A percentile compares a stretch with the other conserved stretches of the same genome.
These are phyloP conservation scores for Anarsia innoxiella DNA, from an alignment of 2,888 invertebrate species.

Conservation along the genomic window DNA sequence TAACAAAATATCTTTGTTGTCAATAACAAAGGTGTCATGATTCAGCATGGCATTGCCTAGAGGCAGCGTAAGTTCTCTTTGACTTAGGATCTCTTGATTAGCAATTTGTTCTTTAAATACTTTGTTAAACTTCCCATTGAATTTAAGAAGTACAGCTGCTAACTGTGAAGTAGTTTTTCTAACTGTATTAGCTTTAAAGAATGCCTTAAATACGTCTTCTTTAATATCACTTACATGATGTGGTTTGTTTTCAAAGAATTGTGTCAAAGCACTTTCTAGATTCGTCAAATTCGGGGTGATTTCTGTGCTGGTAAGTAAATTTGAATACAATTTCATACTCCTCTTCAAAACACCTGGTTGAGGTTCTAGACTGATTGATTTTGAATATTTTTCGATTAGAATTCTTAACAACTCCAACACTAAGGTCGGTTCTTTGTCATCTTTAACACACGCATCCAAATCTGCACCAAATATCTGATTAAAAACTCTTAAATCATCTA, in stretches of 20 bases:
- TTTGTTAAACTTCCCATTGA: slow-evolving; percentile 60
- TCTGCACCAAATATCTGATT: slow-evolving; percentile 49
- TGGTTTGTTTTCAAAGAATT: slow-evolving; percentile 77
- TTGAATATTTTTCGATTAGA: slow-evolving; percentile 62
- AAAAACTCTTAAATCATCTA: slow-evolving; percentile 60
- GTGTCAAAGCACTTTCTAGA: slow-evolving; percentile 71
- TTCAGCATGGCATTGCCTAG: slow-evolving; percentile 67
- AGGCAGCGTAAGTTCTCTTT: slow-evolving; percentile 79
- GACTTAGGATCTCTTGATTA: slow-evolving; percentile 62
- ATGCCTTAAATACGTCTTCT: slow-evolving; percentile 67
- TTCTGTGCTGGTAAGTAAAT: slow-evolving; percentile 53
- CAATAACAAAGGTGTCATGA: slow-evolving; percentile 48
- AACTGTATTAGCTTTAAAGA: slow-evolving; percentile 66
- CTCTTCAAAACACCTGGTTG: slow-evolving; percentile 48
- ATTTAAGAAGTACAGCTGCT: slow-evolving; percentile 73
- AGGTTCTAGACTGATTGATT: slow-evolving; percentile 37
- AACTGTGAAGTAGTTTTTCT: slow-evolving; percentile 76
- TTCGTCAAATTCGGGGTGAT: slow-evolving; percentile 59
- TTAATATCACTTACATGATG: slow-evolving; percentile 69
- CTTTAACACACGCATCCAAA: slow-evolving; percentile 45
- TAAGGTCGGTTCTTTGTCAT: slow-evolving; percentile 67
- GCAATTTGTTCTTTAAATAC: slow-evolving; percentile 60
- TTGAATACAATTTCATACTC: slow-evolving; percentile 54
- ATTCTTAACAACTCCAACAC: slow-evolving; percentile 65
- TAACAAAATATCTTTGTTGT: slow-evolving; percentile 60